A percentile compares a stretch with the other conserved stretches of the same genome.
Conservation (phyloP, 2,888 invertebrate genomes). For the Drosophila gaucha region DNA sequence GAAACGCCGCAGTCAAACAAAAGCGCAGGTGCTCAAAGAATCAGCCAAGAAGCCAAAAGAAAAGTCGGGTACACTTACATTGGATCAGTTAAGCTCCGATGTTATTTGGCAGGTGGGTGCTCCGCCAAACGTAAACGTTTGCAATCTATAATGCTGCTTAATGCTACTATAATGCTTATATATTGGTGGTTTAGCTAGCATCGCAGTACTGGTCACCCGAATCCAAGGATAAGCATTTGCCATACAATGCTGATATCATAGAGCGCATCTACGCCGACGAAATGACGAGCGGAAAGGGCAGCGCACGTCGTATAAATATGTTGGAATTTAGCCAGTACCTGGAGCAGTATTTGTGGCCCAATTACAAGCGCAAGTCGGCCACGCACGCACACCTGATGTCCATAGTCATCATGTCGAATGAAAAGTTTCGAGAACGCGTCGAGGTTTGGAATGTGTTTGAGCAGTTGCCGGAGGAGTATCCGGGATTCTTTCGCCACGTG, state of each 20-base stretch:
- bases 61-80: slow-evolving; percentile 86
- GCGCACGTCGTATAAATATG: slow-evolving; percentile 96
- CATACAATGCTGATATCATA: slow-evolving; percentile 91
- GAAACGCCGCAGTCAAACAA: slow-evolving; percentile 65
- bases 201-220: slow-evolving; percentile 97
- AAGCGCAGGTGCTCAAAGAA: slow-evolving; percentile 18
- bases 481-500: slow-evolving; percentile 93
- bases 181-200: slow-evolving; percentile 91
- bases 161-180: not conserved
- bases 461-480: slow-evolving; percentile 90
- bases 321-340: slow-evolving; percentile 98
- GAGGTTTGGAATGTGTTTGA: slow-evolving; percentile 98
- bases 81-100: slow-evolving; percentile 96
- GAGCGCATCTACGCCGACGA: slow-evolving; percentile 96
- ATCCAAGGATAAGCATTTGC: slow-evolving; percentile 89
- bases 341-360: slow-evolving; percentile 98
- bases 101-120: slow-evolving; percentile 92
- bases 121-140: slow-evolving; percentile 27
- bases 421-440: slow-evolving; percentile 98
- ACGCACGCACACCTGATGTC: slow-evolving; percentile 96
- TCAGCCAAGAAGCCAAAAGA: slow-evolving; percentile 45
- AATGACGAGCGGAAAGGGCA: slow-evolving; percentile 92
- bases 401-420: slow-evolving; percentile 99
- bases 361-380: slow-evolving; percentile 91
- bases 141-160: not conserved